Percentiles rank a stretch among this genome's conserved stretches.
phyloP scores from a whole-genome alignment of 2,888 invertebrate genomes.

The Amphiduros pacificus region DNA sequence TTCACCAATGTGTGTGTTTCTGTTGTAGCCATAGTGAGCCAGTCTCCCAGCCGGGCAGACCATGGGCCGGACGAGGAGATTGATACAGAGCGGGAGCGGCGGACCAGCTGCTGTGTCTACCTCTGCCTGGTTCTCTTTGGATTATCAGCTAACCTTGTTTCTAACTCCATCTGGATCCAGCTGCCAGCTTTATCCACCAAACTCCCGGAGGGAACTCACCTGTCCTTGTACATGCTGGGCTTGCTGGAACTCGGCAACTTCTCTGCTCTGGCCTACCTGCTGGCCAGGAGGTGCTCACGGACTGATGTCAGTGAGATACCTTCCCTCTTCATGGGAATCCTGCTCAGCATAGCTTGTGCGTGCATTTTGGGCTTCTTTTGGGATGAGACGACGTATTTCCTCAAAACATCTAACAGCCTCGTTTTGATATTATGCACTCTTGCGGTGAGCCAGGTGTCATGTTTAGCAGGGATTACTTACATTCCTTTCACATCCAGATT shows the following conservation, averaged over 20 bases:
- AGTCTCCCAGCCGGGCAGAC: not conserved
- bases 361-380: conserved; percentile 22
- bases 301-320: conserved; percentile 22
- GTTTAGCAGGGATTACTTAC: conserved; percentile 23
- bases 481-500: conserved; percentile 23
- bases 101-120: conserved; percentile 3
- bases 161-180: conserved; percentile 26
- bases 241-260: conserved; percentile 22
- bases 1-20: too few relatives aligned
- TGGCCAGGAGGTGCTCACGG: conserved; percentile 12
- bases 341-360: conserved; percentile 12
- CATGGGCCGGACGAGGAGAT: not conserved
- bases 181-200: conserved; percentile 18
- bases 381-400: conserved; percentile 8
- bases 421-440: conserved; percentile 22
- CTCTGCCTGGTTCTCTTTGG: not conserved
- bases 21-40: not conserved
- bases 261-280: conserved; percentile 19
- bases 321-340: conserved; percentile 21
- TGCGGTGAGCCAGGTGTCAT: conserved; percentile 17
- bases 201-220: conserved; percentile 20
- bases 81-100: not conserved
- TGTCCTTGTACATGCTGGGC: conserved; percentile 20
- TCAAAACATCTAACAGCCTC: conserved; percentile 17
- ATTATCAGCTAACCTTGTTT: conserved; percentile 12